Percentiles rank a stretch among this genome's conserved stretches.
Conservation (phyloP, 2,113 vertebrate genomes). For the Macquaria australasica region DNA sequence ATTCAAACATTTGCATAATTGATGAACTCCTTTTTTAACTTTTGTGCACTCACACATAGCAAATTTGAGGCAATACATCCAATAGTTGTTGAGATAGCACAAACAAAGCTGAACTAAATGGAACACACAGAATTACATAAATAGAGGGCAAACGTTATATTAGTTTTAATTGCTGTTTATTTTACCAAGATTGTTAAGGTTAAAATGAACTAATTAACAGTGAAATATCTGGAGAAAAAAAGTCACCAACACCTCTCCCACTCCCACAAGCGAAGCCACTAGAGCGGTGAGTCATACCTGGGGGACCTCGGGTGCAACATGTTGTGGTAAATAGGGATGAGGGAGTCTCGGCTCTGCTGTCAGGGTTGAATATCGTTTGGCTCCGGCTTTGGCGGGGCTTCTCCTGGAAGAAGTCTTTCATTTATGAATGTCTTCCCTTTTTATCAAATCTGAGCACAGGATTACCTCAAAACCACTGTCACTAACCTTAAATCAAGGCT, state of each 20-base stretch:
- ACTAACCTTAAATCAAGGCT: slow-evolving; percentile 35
- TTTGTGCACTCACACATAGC: neutral
- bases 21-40: neutral
- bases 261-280: neutral
- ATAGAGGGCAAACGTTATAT: neutral
- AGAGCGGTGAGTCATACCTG: slow-evolving; percentile 29
- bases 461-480: slow-evolving; percentile 31
- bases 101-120: neutral
- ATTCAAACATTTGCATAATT: neutral
- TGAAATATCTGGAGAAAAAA: neutral
- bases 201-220: neutral
- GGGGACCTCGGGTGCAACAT: neutral
- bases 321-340: slow-evolving; percentile 4
- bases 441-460: slow-evolving; percentile 32
- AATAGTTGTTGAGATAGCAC: neutral
- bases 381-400: neutral
- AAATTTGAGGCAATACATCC: neutral
- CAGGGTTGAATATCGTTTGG: neutral
- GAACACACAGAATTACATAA: neutral
- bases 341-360: neutral
- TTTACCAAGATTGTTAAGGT: neutral
- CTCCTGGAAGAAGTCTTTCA: neutral
- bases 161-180: slow-evolving; percentile 1
- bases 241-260: slow-evolving; percentile 13
- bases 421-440: slow-evolving; percentile 2